A percentile compares a stretch with the other conserved stretches of the same genome.
These are phyloP conservation scores for Himalopsyche japonica DNA, from an alignment of 2,888 invertebrate species.

Conservation along the genomic window DNA sequence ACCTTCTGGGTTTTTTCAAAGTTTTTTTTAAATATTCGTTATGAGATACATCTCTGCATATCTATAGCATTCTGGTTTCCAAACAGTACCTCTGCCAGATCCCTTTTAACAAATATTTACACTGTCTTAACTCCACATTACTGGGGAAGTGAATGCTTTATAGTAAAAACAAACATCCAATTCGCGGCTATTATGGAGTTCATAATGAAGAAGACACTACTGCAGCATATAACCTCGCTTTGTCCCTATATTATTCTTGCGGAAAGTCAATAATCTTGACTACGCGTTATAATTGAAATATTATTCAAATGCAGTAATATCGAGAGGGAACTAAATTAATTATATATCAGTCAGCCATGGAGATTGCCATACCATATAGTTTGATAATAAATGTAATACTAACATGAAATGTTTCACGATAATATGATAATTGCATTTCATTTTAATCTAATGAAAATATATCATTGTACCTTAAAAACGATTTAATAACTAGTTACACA, in stretches of 20 bases:
- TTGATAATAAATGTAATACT: no score
- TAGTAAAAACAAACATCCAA: constrained; percentile 14
- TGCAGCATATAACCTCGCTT: not conserved
- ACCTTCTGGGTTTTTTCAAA: not conserved
- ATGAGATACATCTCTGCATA: not conserved
- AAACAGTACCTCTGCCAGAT: constrained; percentile 17
- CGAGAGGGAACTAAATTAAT: not conserved
- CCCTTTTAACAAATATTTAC: constrained; percentile 27
- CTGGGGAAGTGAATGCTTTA: constrained; percentile 21
- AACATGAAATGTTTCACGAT: no score
- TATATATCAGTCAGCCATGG: not conserved
- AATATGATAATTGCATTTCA: no score
- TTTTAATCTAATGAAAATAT: no score
- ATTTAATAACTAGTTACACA: no score
- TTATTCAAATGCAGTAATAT: constrained; percentile 23
- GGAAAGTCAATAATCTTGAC: constrained; percentile 24
- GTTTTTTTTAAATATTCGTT: not conserved
- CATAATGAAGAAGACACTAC: not conserved
- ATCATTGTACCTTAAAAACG: no score
- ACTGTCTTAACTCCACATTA: constrained; percentile 29
- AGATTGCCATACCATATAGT: not conserved
- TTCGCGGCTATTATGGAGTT: not conserved
- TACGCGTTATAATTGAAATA: constrained; percentile 29
- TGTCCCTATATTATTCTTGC: constrained; percentile 24
- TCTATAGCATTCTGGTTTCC: not conserved